A percentile compares a stretch with the other conserved stretches of the same genome.
phyloP scores from a whole-genome alignment of 2,888 invertebrate species.

The Keiferia lycopersicella region DNA sequence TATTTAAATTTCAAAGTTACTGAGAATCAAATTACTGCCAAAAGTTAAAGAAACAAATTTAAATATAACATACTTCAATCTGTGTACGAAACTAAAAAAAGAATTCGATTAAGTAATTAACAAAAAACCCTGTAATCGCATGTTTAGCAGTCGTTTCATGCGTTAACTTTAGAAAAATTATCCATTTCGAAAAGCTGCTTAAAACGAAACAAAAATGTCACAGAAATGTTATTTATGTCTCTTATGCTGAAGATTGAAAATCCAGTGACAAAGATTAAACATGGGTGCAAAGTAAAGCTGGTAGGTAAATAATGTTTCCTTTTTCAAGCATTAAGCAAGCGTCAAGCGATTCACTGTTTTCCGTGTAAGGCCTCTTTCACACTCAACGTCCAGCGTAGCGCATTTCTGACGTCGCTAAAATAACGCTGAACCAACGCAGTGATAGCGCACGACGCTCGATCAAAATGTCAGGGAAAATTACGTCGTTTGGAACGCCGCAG shows the following conservation, averaged over 20 bases:
- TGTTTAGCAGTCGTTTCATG: conserved; percentile 53
- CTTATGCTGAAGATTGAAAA: conserved; percentile 33
- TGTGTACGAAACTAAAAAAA: conserved; percentile 40
- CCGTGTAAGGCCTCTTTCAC: too few relatives aligned
- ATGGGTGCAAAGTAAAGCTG: conserved; percentile 36
- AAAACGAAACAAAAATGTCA: background rate
- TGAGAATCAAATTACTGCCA: too few relatives aligned
- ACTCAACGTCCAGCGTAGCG: too few relatives aligned
- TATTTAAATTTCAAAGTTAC: background rate
- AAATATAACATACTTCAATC: background rate
- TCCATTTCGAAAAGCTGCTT: conserved; percentile 12
- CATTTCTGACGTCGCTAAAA: too few relatives aligned
- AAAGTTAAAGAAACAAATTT: too few relatives aligned
- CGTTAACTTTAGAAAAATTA: conserved; percentile 45
- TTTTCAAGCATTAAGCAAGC: conserved; percentile 59
- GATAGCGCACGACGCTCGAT: too few relatives aligned
- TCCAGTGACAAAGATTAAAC: conserved; percentile 27
- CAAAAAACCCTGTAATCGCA: conserved; percentile 57
- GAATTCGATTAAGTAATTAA: conserved; percentile 66
- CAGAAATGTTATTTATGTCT: background rate
- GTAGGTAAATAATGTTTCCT: conserved; percentile 47
- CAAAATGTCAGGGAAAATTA: too few relatives aligned
- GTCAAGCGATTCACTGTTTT: conserved; percentile 66
- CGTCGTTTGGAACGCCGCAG: too few relatives aligned
- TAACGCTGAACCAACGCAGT: too few relatives aligned